These are phyloP conservation scores for Megaceryle maxima DNA, from an alignment of 2,113 vertebrate species.

Conservation along the genomic window DNA sequence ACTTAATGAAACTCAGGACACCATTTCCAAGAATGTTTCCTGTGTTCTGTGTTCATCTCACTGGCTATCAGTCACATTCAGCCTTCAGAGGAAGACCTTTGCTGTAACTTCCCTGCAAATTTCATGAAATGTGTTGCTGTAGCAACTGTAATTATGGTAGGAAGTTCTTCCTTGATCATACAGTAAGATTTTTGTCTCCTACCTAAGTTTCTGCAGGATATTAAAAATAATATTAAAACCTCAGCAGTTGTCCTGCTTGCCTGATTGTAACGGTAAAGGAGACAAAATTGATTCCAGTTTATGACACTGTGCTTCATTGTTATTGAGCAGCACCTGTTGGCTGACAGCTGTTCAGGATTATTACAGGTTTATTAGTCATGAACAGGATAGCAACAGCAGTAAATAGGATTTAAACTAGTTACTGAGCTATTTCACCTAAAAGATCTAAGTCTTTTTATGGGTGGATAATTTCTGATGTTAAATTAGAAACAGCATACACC, in stretches of 20 bases:
- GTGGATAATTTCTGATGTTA: not conserved
- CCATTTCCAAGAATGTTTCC: not conserved
- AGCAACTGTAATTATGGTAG: not conserved
- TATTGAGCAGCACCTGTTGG: constrained; percentile 45
- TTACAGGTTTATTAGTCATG: constrained; percentile 53
- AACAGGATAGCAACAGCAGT: not conserved
- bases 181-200: not conserved
- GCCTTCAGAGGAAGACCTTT: constrained; percentile 46
- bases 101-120: constrained; percentile 7
- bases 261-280: constrained; percentile 4
- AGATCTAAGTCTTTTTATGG: not conserved
- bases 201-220: constrained; percentile 48
- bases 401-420: constrained; percentile 46
- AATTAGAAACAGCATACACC: not conserved
- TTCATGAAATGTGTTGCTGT: constrained; percentile 15
- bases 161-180: constrained; percentile 30
- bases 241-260: constrained; percentile 18
- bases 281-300: constrained; percentile 46
- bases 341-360: constrained; percentile 60
- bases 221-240: constrained; percentile 60
- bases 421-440: not conserved
- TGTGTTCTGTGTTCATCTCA: not conserved
- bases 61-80: not conserved
- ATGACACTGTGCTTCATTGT: not conserved
- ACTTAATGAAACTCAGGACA: not conserved